phyloP scores from a whole-genome alignment of 1,140 invertebrate genomes.

The Hylaeus volcanicus region DNA sequence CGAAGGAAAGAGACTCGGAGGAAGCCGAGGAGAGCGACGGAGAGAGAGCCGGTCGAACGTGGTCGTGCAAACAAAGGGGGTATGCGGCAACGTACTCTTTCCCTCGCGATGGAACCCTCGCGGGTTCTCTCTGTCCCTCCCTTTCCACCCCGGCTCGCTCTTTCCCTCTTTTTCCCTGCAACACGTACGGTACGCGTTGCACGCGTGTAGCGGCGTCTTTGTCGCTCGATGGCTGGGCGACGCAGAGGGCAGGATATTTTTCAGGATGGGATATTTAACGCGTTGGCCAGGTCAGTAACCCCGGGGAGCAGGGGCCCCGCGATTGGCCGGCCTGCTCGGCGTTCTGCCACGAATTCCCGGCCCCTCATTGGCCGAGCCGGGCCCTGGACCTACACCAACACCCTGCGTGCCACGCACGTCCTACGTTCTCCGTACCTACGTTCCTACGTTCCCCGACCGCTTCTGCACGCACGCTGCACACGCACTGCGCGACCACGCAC shows the following conservation, averaged over 20 bases:
- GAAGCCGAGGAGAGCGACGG: slow-evolving; percentile 24
- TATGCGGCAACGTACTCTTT: slow-evolving; percentile 63
- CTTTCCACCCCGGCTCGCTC: slow-evolving; percentile 23
- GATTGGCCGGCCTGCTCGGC: slow-evolving; percentile 75
- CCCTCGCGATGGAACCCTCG: slow-evolving; percentile 21
- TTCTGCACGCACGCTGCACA: not conserved
- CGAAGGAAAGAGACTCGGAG: not conserved
- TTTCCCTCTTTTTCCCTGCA: slow-evolving; percentile 49
- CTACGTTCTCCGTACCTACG: slow-evolving; percentile 52
- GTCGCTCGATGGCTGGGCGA: slow-evolving; percentile 35
- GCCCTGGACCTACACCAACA: slow-evolving; percentile 80
- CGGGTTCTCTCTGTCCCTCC: slow-evolving; percentile 13
- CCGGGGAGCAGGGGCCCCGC: slow-evolving; percentile 69
- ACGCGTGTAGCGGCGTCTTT: slow-evolving; percentile 49
- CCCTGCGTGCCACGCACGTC: slow-evolving; percentile 63
- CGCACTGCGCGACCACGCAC: not conserved
- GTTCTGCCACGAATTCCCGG: slow-evolving; percentile 77
- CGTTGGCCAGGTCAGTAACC: slow-evolving; percentile 80
- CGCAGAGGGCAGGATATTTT: slow-evolving; percentile 77
- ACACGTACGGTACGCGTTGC: slow-evolving; percentile 20
- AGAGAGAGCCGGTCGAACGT: slow-evolving; percentile 53
- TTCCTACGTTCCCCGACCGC: slow-evolving; percentile 27
- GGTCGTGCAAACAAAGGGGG: slow-evolving; percentile 76
- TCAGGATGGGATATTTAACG: slow-evolving; percentile 81
- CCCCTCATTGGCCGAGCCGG: slow-evolving; percentile 77